Percentiles rank a stretch among this genome's conserved stretches.
These are phyloP conservation scores for Diadegma fenestrale DNA, from an alignment of 2,888 invertebrate species.

Conservation along the genomic window DNA sequence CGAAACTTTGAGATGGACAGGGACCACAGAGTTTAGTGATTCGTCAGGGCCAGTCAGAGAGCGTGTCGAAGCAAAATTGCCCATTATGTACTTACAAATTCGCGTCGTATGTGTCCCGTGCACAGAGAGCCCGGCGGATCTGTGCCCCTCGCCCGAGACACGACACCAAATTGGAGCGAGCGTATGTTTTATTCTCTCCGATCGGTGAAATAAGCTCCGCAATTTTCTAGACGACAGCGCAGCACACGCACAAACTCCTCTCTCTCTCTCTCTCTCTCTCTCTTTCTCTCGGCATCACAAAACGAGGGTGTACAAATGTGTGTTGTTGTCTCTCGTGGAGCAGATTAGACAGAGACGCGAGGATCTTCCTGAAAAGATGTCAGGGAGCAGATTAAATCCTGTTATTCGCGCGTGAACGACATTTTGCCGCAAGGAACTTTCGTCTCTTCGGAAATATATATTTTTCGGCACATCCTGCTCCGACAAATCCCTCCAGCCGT, in stretches of 20 bases:
- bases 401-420: conserved; percentile 76
- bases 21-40: conserved; percentile 73
- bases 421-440: conserved; percentile 69
- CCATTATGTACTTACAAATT: conserved; percentile 33
- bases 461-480: conserved; percentile 17
- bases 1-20: conserved; percentile 38
- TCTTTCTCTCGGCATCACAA: conserved; percentile 57
- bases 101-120: conserved; percentile 51
- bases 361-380: conserved; percentile 53
- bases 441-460: neutral
- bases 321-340: conserved; percentile 8
- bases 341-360: conserved; percentile 11
- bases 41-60: conserved; percentile 73
- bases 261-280: too few relatives aligned
- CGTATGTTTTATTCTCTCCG: conserved; percentile 63
- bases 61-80: conserved; percentile 72
- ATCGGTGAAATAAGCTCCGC: conserved; percentile 79
- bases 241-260: conserved; percentile 69
- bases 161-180: conserved; percentile 36
- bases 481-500: conserved; percentile 26
- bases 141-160: neutral
- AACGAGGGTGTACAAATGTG: conserved; percentile 32
- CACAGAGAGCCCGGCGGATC: conserved; percentile 21
- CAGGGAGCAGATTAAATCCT: conserved; percentile 72
- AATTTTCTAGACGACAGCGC: conserved; percentile 81